Percentiles rank a stretch among this genome's conserved stretches.
phyloP scores from a whole-genome alignment of 2,113 vertebrate genomes.

The Phycodurus eques region DNA sequence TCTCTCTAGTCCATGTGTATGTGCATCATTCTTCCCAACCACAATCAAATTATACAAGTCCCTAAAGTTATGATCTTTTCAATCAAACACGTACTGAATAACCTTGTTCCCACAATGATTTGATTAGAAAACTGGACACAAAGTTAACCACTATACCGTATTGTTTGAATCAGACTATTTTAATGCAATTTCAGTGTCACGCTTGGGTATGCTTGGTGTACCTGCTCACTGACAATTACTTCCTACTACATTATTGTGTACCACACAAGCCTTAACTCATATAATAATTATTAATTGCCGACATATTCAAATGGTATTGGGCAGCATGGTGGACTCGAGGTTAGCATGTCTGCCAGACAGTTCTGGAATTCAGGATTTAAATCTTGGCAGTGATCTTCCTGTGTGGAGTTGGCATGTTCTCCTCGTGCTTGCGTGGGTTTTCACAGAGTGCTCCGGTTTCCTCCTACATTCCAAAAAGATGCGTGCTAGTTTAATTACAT shows the following conservation, averaged over 20 bases:
- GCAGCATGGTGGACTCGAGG: no score
- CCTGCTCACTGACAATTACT: neutral
- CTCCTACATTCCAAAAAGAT: no score
- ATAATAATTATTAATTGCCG: no score
- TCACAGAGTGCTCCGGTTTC: no score
- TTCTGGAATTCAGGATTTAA: neutral
- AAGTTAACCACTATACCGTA: neutral
- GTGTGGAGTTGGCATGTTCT: no score
- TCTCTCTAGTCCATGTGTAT: conserved; percentile 37
- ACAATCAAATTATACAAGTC: conserved; percentile 38
- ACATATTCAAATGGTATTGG: no score
- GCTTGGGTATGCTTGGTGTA: neutral
- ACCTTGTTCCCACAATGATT: conserved; percentile 3
- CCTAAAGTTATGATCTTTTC: conserved; percentile 51
- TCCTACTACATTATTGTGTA: neutral
- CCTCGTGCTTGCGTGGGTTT: no score
- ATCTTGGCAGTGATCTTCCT: neutral
- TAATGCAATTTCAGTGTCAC: neutral
- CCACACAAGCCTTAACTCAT: neutral
- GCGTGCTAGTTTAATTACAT: no score
- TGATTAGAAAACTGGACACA: neutral
- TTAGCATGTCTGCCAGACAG: neutral
- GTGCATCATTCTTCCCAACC: conserved; percentile 49
- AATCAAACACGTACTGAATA: conserved; percentile 26
- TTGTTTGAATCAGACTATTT: neutral